Conservation (phyloP, 2,888 invertebrate genomes). For the Eristalis intricaria region DNA sequence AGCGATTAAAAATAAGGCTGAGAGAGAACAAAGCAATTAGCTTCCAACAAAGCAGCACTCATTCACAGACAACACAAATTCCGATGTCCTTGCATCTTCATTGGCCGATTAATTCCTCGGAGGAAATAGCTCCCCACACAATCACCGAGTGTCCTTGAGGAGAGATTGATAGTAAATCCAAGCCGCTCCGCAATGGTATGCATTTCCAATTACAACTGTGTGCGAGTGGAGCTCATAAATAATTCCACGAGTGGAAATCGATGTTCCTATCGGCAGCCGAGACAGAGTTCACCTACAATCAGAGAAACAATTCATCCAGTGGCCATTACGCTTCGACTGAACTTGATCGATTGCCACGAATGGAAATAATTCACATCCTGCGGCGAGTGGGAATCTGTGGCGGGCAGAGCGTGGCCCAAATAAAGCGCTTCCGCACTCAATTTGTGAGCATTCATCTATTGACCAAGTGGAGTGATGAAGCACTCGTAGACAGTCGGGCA, state of each 20-base stretch:
- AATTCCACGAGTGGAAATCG: not conserved
- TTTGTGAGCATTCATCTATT: conserved; percentile 3
- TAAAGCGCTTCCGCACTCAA: not conserved
- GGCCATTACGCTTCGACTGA: not conserved
- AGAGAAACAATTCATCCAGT: not conserved
- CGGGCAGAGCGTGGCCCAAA: not conserved
- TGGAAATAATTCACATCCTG: not conserved
- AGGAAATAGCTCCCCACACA: not conserved
- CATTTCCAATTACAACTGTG: not conserved
- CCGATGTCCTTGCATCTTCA: not conserved
- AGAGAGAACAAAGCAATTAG: not conserved
- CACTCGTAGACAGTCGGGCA: not conserved
- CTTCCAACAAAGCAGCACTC: not conserved
- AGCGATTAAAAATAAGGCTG: not conserved
- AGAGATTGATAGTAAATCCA: not conserved
- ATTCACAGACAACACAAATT: not conserved
- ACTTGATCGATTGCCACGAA: conserved; percentile 10
- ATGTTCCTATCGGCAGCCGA: not conserved
- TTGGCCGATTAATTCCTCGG: not conserved
- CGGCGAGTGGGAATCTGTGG: not conserved
- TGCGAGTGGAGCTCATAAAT: not conserved
- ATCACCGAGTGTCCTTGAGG: not conserved
- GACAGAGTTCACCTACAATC: not conserved
- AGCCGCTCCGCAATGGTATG: not conserved
- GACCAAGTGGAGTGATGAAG: not conserved